Conservation (phyloP, 2,113 vertebrate genomes). For the Ptilorrhoa leucosticta region DNA sequence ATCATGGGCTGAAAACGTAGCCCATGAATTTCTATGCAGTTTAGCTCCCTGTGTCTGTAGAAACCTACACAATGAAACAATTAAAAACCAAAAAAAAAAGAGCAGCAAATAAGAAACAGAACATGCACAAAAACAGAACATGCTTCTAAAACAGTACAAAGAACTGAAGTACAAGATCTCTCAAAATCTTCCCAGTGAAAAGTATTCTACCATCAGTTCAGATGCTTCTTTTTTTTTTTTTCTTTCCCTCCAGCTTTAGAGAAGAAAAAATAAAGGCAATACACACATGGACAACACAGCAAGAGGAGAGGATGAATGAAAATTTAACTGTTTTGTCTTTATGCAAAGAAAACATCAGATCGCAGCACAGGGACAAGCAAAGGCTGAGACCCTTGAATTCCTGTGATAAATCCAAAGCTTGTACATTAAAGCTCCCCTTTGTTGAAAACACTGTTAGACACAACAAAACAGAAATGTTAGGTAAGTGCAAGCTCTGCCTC, state of each 20-base stretch:
- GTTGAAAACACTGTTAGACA: constrained; percentile 68
- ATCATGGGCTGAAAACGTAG: background rate
- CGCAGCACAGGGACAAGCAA: constrained; percentile 21
- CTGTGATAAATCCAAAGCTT: constrained; percentile 63
- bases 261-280: background rate
- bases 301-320: background rate
- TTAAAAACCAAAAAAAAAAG: background rate
- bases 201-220: background rate
- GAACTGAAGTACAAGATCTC: background rate
- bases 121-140: background rate
- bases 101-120: background rate
- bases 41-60: background rate
- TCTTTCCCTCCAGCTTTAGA: background rate
- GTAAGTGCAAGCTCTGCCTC: constrained; percentile 68
- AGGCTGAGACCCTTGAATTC: constrained; percentile 58
- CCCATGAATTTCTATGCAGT: background rate
- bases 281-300: background rate
- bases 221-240: background rate
- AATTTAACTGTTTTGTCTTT: constrained; percentile 10
- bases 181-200: background rate
- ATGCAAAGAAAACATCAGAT: constrained; percentile 36
- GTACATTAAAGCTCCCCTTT: constrained; percentile 63
- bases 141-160: background rate
- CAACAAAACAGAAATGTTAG: constrained; percentile 73
- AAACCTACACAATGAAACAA: background rate